These are phyloP conservation scores for Mormyrus lacerda DNA, from an alignment of 2,113 vertebrate genomes.

Conservation along the genomic window DNA sequence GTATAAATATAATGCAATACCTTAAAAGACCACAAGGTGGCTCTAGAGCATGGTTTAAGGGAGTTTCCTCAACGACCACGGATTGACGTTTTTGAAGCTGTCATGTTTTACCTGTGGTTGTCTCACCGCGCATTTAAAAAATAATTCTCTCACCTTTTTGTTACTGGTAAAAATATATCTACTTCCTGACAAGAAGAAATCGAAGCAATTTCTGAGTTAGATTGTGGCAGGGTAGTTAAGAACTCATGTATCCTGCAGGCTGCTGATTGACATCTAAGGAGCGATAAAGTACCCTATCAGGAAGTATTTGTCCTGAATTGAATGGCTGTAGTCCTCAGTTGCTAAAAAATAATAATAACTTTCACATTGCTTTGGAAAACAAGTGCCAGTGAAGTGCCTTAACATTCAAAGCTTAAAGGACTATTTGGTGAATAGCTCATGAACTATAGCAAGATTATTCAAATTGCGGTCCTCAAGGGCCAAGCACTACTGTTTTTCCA, in stretches of 20 bases:
- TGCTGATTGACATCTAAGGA: too few species aligned
- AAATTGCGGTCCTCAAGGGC: too few species aligned
- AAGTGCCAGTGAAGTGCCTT: neutral
- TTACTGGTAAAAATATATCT: neutral
- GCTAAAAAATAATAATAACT: neutral
- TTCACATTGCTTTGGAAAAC: neutral
- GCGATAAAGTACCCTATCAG: too few species aligned
- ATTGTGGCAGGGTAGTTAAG: neutral
- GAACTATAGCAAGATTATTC: too few species aligned
- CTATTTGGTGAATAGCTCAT: neutral
- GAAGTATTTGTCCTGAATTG: neutral
- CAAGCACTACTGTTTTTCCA: too few species aligned
- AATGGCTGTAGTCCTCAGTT: neutral
- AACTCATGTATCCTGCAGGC: neutral
- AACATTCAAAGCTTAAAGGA: neutral
- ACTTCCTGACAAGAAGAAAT: neutral
- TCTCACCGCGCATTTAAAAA: too few species aligned
- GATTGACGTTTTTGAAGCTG: neutral
- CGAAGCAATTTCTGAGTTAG: too few species aligned
- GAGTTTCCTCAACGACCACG: neutral
- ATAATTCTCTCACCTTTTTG: neutral
- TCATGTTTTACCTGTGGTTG: neutral
- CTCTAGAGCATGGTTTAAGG: neutral
- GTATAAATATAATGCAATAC: neutral
- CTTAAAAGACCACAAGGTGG: neutral